Conservation (phyloP, 2,797 vertebrate species). For the Neomorphus geoffroyi region DNA sequence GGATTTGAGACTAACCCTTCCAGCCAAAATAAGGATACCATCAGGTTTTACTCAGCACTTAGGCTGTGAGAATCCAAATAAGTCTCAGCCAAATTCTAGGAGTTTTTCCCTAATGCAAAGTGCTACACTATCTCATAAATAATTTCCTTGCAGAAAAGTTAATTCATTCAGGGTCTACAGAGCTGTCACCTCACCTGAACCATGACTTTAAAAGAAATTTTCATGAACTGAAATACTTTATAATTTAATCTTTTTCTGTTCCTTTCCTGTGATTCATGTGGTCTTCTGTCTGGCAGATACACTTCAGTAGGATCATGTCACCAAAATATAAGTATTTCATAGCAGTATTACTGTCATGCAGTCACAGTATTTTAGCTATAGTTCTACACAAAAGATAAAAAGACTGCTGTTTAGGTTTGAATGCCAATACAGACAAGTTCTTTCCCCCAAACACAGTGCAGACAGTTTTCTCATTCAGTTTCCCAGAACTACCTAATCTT, state of each 20-base stretch:
- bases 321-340: background rate
- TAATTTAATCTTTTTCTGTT: background rate
- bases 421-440: background rate
- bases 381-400: background rate
- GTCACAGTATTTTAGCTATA: background rate
- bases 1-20: background rate
- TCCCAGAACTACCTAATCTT: conserved; percentile 57
- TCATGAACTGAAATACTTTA: background rate
- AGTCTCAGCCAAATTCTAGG: background rate
- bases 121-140: background rate
- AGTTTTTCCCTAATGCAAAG: background rate
- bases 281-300: background rate
- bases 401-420: background rate
- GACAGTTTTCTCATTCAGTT: background rate
- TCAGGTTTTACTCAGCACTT: background rate
- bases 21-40: background rate
- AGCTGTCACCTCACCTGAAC: background rate
- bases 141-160: background rate
- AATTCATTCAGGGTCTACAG: background rate
- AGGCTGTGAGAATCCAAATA: background rate
- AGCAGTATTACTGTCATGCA: background rate
- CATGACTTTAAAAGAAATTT: background rate
- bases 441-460: background rate
- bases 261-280: background rate
- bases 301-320: background rate